phyloP scores from a whole-genome alignment of 2,888 invertebrate genomes.

The Dione juno region DNA sequence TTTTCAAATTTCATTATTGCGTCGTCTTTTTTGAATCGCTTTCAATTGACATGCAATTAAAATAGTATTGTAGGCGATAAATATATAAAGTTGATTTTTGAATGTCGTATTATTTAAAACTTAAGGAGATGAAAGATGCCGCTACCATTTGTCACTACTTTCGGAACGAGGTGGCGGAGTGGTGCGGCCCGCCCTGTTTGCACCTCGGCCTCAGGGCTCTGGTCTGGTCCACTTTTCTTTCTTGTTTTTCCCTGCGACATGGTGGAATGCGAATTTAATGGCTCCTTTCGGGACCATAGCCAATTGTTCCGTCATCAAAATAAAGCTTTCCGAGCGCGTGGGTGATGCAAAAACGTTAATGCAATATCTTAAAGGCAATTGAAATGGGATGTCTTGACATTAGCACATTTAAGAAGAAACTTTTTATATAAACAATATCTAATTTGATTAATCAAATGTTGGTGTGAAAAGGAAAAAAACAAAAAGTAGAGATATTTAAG shows the following conservation, averaged over 20 bases:
- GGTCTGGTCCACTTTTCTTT: constrained; percentile 57
- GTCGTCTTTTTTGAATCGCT: constrained; percentile 72
- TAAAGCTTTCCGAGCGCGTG: constrained; percentile 52
- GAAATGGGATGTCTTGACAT: constrained; percentile 44
- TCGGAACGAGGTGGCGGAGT: constrained; percentile 75
- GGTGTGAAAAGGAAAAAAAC: background rate
- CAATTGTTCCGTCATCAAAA: constrained; percentile 76
- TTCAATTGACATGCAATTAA: constrained; percentile 33
- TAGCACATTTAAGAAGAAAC: constrained; percentile 36
- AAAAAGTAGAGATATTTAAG: too few species aligned
- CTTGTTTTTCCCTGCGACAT: constrained; percentile 61
- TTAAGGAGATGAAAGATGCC: constrained; percentile 78
- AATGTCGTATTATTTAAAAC: constrained; percentile 47
- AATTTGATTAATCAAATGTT: constrained; percentile 1
- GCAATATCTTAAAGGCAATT: constrained; percentile 42
- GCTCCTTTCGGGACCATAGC: constrained; percentile 69
- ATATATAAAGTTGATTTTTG: constrained; percentile 56
- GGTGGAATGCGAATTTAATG: constrained; percentile 74
- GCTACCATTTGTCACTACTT: constrained; percentile 81
- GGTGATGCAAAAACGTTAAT: constrained; percentile 45
- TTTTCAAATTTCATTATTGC: constrained; percentile 79
- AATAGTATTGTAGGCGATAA: constrained; percentile 49
- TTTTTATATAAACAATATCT: constrained; percentile 4
- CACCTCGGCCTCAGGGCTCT: constrained; percentile 58
- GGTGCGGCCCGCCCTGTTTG: constrained; percentile 78